Evolutionary conservation across 2,113 vertebrate genomes (phyloP).

Genomic region (Strix aluco): DNA sequence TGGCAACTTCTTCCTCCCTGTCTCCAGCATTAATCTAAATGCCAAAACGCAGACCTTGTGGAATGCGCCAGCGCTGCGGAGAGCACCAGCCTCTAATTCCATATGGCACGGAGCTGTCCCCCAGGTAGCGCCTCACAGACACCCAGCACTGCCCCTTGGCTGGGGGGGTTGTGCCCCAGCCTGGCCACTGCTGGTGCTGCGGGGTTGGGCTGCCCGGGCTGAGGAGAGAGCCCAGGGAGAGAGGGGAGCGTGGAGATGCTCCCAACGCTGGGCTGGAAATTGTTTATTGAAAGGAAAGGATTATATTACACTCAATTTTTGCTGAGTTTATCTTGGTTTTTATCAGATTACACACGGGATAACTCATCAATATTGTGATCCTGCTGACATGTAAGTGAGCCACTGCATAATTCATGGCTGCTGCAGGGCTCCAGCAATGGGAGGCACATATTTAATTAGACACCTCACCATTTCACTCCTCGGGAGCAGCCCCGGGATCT

Average conservation of each 20-base stretch:
- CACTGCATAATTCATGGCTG: conserved; percentile 65
- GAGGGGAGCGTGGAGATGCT: not conserved
- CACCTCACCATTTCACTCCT: not conserved
- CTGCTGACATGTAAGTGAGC: conserved; percentile 54
- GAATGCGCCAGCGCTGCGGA: conserved; percentile 64
- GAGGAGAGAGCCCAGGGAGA: not conserved
- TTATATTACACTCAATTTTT: conserved; percentile 54
- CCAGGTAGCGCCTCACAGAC: conserved; percentile 59
- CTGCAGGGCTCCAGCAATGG: conserved; percentile 26
- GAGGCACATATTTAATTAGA: conserved; percentile 48
- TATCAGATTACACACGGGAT: conserved; percentile 55
- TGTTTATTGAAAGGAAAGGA: conserved; percentile 46
- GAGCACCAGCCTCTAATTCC: conserved; percentile 68
- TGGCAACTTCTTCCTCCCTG: conserved; percentile 71
- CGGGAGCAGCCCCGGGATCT: not conserved
- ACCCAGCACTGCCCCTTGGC: conserved; percentile 6
- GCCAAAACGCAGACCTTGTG: conserved; percentile 71
- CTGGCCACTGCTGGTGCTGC: not conserved
- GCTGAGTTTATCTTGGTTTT: conserved; percentile 69
- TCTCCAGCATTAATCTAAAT: conserved; percentile 76
- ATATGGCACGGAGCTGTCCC: conserved; percentile 70
- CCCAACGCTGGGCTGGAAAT: not conserved
- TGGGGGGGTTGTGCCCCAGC: not conserved
- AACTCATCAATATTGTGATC: conserved; percentile 69
- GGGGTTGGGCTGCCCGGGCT: not conserved